Evolutionary conservation across 1,140 invertebrate species (phyloP).

Genomic region (Macrobrachium nipponense): DNA sequence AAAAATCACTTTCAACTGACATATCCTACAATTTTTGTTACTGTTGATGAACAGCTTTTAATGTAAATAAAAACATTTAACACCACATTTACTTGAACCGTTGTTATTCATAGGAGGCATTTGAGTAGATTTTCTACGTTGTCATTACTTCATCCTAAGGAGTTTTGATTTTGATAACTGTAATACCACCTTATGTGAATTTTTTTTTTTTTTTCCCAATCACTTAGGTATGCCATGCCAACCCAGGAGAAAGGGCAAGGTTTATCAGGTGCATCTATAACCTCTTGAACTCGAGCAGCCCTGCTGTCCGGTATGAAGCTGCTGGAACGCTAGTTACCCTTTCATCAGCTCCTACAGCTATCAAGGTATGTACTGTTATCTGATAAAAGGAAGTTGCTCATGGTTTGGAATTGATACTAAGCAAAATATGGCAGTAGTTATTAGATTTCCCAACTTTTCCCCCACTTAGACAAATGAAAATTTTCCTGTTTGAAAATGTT

Average conservation of each 20-base stretch:
- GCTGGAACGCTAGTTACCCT: slow-evolving; percentile 99
- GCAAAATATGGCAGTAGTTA: too few species aligned
- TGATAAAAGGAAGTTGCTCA: background rate
- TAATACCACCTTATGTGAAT: too few species aligned
- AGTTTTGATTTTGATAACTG: too few species aligned
- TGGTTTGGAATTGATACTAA: background rate
- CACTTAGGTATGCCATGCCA: slow-evolving; percentile 90
- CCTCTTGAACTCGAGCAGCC: slow-evolving; percentile 93
- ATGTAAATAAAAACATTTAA: too few species aligned
- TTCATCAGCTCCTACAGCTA: slow-evolving; percentile 94
- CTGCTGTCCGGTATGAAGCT: slow-evolving; percentile 98
- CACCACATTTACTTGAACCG: too few species aligned
- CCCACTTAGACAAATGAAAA: too few species aligned
- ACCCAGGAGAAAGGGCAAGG: slow-evolving; percentile 94
- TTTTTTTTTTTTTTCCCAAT: slow-evolving; percentile 5
- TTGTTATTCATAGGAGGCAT: too few species aligned
- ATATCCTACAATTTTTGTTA: too few species aligned
- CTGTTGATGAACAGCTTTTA: too few species aligned
- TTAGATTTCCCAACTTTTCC: background rate
- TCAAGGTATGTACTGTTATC: slow-evolving; percentile 83
- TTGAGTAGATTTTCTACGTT: too few species aligned
- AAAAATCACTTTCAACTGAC: too few species aligned
- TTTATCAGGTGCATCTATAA: slow-evolving; percentile 99
- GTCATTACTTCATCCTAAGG: too few species aligned
- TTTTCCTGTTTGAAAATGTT: background rate